Evolutionary conservation across 1,140 invertebrate species (phyloP).

Genomic region (Stegodyphus dumicola): DNA sequence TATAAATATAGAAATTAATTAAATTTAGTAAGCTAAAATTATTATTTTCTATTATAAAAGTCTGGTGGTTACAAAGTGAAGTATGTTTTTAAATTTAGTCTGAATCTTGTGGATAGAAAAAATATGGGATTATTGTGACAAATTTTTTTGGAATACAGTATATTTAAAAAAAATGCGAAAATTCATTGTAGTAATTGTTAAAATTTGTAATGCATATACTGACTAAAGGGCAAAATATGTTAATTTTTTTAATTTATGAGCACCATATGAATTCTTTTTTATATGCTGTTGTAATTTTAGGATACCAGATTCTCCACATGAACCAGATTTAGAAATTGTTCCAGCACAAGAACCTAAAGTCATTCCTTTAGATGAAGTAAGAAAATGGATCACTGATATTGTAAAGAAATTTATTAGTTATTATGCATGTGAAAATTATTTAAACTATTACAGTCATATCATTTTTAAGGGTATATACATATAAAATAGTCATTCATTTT

Average conservation of each 20-base stretch:
- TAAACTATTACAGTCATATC: too few relatives aligned
- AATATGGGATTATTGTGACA: too few relatives aligned
- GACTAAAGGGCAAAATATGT: neutral
- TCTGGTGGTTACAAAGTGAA: too few relatives aligned
- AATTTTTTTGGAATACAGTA: too few relatives aligned
- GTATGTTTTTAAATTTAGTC: too few relatives aligned
- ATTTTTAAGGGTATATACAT: too few relatives aligned
- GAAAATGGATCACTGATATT: neutral
- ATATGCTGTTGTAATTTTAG: slow-evolving; percentile 60
- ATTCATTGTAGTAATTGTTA: neutral
- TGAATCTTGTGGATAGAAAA: too few relatives aligned
- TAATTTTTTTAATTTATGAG: neutral
- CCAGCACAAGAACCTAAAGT: slow-evolving; percentile 78
- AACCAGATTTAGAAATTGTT: slow-evolving; percentile 86
- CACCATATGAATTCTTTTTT: slow-evolving; percentile 31
- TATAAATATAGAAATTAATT: too few relatives aligned
- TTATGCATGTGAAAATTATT: neutral
- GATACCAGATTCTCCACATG: slow-evolving; percentile 85
- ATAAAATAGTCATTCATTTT: too few relatives aligned
- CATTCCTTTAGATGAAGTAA: slow-evolving; percentile 88
- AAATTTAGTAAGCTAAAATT: too few relatives aligned
- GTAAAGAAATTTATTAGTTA: neutral
- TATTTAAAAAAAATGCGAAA: neutral
- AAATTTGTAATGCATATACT: neutral
- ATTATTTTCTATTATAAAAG: too few relatives aligned